Conservation (phyloP, 2,797 vertebrate species). For the Halcyon smyrnensis region DNA sequence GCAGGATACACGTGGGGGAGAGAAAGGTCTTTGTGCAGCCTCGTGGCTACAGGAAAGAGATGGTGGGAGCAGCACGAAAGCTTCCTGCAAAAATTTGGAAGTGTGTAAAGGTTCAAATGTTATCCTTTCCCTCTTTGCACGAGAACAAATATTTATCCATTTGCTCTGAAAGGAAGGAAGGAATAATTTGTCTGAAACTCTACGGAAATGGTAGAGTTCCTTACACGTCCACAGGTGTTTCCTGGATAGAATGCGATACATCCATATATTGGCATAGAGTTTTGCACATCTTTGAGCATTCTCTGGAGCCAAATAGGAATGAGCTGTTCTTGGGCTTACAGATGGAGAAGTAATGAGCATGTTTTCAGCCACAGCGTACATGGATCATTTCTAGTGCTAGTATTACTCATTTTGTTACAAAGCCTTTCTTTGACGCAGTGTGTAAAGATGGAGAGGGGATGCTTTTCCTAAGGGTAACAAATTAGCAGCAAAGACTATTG, state of each 20-base stretch:
- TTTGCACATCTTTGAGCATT: neutral
- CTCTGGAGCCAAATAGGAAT: neutral
- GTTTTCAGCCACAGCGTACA: rapidly evolving
- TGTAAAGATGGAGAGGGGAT: neutral
- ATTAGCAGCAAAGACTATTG: neutral
- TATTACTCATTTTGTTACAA: neutral
- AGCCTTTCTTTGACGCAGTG: neutral
- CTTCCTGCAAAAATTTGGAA: neutral
- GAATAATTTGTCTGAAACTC: conserved; percentile 1
- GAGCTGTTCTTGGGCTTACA: neutral
- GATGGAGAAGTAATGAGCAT: neutral
- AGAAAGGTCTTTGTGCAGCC: neutral
- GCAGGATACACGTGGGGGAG: neutral
- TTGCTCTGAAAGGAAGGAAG: conserved; percentile 40
- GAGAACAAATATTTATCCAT: neutral
- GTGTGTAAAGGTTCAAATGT: neutral
- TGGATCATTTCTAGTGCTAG: neutral
- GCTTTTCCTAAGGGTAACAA: neutral
- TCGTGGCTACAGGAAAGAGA: neutral
- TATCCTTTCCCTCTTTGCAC: neutral
- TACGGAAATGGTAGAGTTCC: neutral
- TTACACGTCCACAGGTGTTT: conserved; percentile 24
- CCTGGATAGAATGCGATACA: neutral
- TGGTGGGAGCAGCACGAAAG: neutral
- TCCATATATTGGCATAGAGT: neutral